Evolutionary conservation across 53 echinoderm and acorn worm species (phyloP), one percentile per base, ranked within the genome.

Genomic region (Astropecten irregularis): DNA sequence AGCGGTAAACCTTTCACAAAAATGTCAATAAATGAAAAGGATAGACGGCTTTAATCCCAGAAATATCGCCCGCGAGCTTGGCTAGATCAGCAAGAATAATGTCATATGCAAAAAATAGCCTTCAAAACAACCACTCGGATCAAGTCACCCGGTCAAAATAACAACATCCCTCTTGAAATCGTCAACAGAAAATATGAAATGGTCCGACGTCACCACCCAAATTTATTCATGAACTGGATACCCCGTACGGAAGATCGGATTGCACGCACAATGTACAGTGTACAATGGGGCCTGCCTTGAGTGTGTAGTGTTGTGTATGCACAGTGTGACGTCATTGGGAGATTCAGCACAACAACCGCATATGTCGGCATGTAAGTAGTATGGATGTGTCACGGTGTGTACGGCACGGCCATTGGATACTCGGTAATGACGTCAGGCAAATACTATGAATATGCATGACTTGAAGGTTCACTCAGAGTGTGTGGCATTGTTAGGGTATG

Each of bases 391-490:
- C n/a, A n/a, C n/a, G n/a, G n/a, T n/a, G n/a, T n/a, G n/a, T n/a
- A n/a, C n/a, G n/a, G 4, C 39, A 57, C 56, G 39, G 64, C 37
- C 19, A 36, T 19, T 19, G 14, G 57, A 36, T 31, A 46, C 35
- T 42, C 79, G 28, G 47, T 46, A 47, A 79, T 79, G 79, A 79
- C 79, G 79, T 62, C 29, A 1, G 16, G n/a, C 22, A 3, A 26
- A 4, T 62, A n/a, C n/a, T 33, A 79, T 79, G 79, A 79, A 79
- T 79, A 79, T 79, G 60, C 62, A 79, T 46, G 29, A 26, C n/a
- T 19, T 16, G 18, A 15, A 22, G 9, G 76, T 76, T 76, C 76
- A 58, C 14, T 8, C 59, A 15, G 40, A 18, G 76, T 38, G 20
- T 56, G 38, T 1, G 14, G 72, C 51, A 51, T 35, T 72, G 51